Evolutionary conservation across 2,113 vertebrate species (phyloP).

Genomic region (Turdus rufiventris): DNA sequence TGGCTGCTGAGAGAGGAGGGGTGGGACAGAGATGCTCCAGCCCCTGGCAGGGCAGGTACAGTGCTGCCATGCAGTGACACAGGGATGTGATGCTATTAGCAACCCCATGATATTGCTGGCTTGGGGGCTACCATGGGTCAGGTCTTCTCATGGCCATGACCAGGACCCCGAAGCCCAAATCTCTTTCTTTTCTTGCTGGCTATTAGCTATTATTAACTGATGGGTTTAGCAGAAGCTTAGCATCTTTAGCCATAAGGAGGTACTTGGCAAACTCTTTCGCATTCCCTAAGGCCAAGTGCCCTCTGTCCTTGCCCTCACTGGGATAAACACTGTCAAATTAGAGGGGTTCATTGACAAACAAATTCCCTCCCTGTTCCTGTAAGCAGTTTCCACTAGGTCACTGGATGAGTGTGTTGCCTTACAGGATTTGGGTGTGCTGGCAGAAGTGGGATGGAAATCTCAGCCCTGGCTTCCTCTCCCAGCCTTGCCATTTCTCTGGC

Average conservation of each 20-base stretch:
- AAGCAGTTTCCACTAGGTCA: fast-evolving
- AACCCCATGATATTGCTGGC: background rate
- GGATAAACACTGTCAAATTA: background rate
- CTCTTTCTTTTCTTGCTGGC: background rate
- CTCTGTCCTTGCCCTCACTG: background rate
- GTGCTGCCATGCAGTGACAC: background rate
- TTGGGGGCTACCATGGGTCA: background rate
- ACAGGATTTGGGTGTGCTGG: background rate
- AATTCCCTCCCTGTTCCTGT: background rate
- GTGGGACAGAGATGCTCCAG: background rate
- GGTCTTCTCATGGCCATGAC: background rate
- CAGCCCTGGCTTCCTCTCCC: background rate
- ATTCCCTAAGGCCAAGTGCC: background rate
- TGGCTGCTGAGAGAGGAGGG: background rate
- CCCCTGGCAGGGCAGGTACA: fast-evolving
- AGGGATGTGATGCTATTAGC: background rate
- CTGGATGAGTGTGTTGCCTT: background rate
- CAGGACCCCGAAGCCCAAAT: background rate
- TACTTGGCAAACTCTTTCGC: background rate
- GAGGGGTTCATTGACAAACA: background rate
- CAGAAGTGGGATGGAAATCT: background rate
- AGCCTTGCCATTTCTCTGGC: background rate
- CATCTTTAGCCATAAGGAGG: background rate
- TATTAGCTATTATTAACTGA: background rate
- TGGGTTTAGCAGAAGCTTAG: background rate